These are phyloP conservation scores for Tanytarsus gracilentus DNA, from an alignment of 2,888 invertebrate species.

Conservation along the genomic window DNA sequence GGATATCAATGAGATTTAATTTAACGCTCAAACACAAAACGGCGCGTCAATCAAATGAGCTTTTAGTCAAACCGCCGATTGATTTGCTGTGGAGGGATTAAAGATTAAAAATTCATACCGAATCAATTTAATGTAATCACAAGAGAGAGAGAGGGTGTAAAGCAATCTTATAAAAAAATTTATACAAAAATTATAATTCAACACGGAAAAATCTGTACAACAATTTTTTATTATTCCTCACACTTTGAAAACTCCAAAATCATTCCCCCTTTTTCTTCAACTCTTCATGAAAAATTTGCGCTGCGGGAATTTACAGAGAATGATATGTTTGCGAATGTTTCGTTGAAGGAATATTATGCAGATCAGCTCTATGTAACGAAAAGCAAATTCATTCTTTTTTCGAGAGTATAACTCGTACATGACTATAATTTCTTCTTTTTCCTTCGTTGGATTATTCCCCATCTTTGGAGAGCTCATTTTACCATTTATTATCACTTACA, in stretches of 20 bases:
- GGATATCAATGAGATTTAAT: constrained; percentile 19
- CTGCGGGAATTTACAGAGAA: constrained; percentile 9
- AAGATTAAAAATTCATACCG: too few relatives aligned
- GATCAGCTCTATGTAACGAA: background rate
- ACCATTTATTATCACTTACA: constrained; percentile 28
- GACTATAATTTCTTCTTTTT: too few relatives aligned
- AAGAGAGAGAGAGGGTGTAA: constrained; percentile 4
- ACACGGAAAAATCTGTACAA: constrained; percentile 26
- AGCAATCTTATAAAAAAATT: background rate
- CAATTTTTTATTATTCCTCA: constrained; percentile 1
- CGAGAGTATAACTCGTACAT: too few relatives aligned
- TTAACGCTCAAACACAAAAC: constrained; percentile 4
- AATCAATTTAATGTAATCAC: background rate
- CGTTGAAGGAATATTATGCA: constrained; percentile 1
- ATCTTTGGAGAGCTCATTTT: too few relatives aligned
- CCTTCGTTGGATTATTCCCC: too few relatives aligned
- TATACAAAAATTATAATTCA: constrained; percentile 6
- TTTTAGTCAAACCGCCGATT: background rate
- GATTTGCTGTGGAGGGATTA: too few relatives aligned
- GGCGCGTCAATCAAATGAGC: constrained; percentile 18
- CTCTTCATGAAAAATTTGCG: background rate
- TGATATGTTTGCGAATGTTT: constrained; percentile 22
- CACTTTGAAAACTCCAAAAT: background rate
- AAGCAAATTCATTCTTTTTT: constrained; percentile 15
- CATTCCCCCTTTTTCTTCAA: background rate